Base-by-base conservation (phyloP, 2,797 vertebrate genomes). In the Cryptoprocta ferox region DNA sequence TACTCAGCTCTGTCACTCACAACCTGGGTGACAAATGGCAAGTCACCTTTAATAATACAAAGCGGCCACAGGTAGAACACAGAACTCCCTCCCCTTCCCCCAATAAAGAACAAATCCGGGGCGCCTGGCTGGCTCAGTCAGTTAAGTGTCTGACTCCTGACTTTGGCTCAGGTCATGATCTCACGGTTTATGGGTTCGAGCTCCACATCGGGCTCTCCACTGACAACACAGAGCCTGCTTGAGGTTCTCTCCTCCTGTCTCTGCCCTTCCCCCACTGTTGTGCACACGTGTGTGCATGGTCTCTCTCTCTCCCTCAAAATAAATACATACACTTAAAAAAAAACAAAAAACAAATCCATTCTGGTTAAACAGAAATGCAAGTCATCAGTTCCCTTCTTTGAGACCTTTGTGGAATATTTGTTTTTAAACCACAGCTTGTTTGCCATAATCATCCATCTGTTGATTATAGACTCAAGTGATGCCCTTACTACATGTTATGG, bases 371-470 rank as follows among this genome's bases (percentile, higher is more conserved):
- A 16, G 42, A 94, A 73, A 18, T 45, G 37, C 0, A 6, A 39
- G 4, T 37, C 16, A 0, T 88, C 50, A 5, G 37, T 32, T 56
- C 63, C 65, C 19, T 53, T 75, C 24, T 42, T 26, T 75, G 82
- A 83, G 71, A 42, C 80, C 82, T 50, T 48, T 18, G 81, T 73
- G 50, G 70, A 73, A 3, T 39, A 9, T 70, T 66, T 91, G 82
- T 68, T 35, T 85, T 45, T 76, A 48, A 81, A 16, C 56, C 48
- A 15, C 92, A 56, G 48, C 65, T 30, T 90, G 89, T 80, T 84
- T 30, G 68, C 81, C 81, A 48, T 56, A 32, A 78, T 61, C 42
- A 11, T 32, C 94, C 81, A 75, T 95, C 80, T 88, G 89, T 68
- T 88, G 90, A 39, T 10, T 42, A 35, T 16, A 16, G n/a, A 35